A percentile compares a stretch with the other conserved stretches of the same genome.
These are phyloP conservation scores for Dryoscopus gambensis DNA, from an alignment of 2,113 vertebrate species.

Conservation along the genomic window DNA sequence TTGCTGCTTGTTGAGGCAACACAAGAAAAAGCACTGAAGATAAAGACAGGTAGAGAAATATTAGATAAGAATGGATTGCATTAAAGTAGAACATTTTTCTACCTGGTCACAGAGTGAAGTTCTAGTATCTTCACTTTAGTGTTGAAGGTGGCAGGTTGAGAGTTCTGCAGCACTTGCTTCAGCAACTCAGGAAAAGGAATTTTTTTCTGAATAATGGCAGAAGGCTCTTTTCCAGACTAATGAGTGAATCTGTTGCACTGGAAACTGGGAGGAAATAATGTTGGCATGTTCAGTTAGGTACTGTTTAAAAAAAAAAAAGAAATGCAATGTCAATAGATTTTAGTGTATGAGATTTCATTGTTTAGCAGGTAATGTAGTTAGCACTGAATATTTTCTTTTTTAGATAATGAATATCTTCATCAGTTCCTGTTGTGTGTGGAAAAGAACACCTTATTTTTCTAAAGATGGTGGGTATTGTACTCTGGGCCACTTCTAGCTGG, in stretches of 20 bases:
- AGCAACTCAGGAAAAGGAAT: neutral
- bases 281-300: neutral
- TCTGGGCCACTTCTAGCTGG: neutral
- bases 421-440: neutral
- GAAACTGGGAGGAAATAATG: neutral
- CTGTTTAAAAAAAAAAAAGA: neutral
- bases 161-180: neutral
- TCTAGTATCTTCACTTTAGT: rapidly evolving
- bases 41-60: neutral
- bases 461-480: neutral
- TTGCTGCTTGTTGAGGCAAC: neutral
- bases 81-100: neutral
- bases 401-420: neutral
- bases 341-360: neutral
- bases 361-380: neutral
- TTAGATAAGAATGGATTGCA: neutral
- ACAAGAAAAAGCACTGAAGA: neutral
- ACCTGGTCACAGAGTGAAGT: rapidly evolving
- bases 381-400: neutral
- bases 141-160: neutral
- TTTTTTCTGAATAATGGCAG: neutral
- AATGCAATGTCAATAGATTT: neutral
- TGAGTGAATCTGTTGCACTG: neutral
- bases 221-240: neutral
- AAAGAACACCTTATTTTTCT: neutral